Conservation (phyloP, 2,113 vertebrate species). For the Datnioides undecimradiatus region DNA sequence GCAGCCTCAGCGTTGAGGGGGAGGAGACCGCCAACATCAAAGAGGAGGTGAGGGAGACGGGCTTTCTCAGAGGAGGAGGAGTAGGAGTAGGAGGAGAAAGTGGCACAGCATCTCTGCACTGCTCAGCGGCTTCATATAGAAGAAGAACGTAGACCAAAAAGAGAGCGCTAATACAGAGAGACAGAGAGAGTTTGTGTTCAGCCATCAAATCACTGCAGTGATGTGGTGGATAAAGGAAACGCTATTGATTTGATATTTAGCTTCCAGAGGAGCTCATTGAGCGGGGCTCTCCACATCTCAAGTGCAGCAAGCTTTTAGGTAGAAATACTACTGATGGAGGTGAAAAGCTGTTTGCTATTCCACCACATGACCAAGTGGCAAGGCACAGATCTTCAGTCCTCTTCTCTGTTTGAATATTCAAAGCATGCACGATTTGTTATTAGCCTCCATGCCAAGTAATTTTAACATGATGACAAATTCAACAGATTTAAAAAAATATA, state of each 20-base stretch:
- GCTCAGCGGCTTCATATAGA: constrained; percentile 49
- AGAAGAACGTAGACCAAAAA: constrained; percentile 26
- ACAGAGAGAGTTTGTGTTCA: constrained; percentile 41
- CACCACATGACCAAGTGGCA: constrained; percentile 28
- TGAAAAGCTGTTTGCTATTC: constrained; percentile 49
- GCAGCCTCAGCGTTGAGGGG: constrained; percentile 80
- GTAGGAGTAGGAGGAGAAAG: constrained; percentile 75
- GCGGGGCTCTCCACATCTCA: constrained; percentile 47
- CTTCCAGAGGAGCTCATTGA: constrained; percentile 41
- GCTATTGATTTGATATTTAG: constrained; percentile 64
- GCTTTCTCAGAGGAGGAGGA: constrained; percentile 64
- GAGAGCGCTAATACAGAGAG: not conserved
- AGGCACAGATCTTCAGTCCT: constrained; percentile 24
- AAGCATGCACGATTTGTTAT: constrained; percentile 29
- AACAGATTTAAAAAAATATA: not conserved
- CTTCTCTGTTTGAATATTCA: constrained; percentile 51
- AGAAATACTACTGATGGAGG: constrained; percentile 26
- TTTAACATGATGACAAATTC: not conserved
- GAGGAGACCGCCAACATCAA: constrained; percentile 86
- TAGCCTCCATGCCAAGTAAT: not conserved
- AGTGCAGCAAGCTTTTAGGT: constrained; percentile 51
- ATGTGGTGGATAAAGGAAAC: constrained; percentile 36
- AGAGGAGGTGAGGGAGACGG: constrained; percentile 86
- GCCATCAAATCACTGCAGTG: constrained; percentile 47
- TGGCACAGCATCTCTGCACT: constrained; percentile 67